Percentiles rank a stretch among this genome's conserved stretches.
Evolutionary conservation across 2,888 invertebrate species (phyloP).

Genomic region (Macropis europaea): DNA sequence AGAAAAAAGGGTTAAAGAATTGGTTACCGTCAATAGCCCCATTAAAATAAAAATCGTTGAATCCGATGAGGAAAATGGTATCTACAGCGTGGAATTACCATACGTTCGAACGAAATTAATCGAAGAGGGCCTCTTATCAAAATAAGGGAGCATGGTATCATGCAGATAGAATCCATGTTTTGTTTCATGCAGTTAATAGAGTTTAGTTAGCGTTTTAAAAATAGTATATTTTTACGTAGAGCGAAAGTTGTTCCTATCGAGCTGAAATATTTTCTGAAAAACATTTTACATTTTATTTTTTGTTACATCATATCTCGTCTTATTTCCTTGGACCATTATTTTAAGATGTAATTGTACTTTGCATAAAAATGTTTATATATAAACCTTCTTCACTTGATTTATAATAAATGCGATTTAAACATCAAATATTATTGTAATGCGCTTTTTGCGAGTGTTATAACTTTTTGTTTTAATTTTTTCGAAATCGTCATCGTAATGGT

Average conservation of each 20-base stretch:
- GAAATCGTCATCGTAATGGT: not conserved
- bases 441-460: not conserved
- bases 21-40: not conserved
- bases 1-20: slow-evolving; percentile 33
- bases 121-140: slow-evolving; percentile 47
- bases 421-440: not conserved
- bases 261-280: not conserved
- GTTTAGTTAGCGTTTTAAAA: not conserved
- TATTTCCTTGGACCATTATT: not conserved
- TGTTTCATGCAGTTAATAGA: not conserved
- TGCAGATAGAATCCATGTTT: not conserved
- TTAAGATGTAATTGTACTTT: not conserved
- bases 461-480: not conserved
- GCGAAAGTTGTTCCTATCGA: not conserved
- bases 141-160: not conserved
- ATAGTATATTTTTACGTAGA: not conserved
- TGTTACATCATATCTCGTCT: not conserved
- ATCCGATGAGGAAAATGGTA: slow-evolving; percentile 1
- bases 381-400: not conserved
- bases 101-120: slow-evolving; percentile 49
- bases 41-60: slow-evolving; percentile 56
- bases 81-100: slow-evolving; percentile 66
- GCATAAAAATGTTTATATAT: not conserved
- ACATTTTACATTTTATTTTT: not conserved
- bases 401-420: slow-evolving; percentile 10